Conservation (phyloP, 2,113 vertebrate genomes). For the Pelusios castaneus region DNA sequence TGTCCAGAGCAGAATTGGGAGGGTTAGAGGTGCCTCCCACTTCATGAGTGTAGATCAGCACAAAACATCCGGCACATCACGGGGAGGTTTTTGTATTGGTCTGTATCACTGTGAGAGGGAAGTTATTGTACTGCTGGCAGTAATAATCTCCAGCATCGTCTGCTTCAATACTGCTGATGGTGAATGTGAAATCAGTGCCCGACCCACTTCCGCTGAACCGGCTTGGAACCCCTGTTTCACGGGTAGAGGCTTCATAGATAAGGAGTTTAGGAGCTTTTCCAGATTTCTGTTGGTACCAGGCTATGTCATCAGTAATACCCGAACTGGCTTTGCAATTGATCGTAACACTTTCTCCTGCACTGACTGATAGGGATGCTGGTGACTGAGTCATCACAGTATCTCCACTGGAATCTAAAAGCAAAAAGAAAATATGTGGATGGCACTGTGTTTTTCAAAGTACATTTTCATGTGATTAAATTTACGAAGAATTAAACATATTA, state of each 20-base stretch:
- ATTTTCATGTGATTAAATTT: neutral
- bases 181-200: neutral
- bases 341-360: neutral
- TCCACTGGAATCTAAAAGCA: neutral
- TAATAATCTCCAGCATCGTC: constrained; percentile 5
- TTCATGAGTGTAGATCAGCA: neutral
- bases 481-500: neutral
- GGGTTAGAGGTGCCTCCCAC: neutral
- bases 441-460: neutral
- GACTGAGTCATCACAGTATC: neutral
- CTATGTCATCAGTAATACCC: accelerated
- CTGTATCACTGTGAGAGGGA: neutral
- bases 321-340: neutral
- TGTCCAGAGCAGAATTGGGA: neutral
- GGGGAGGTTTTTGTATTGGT: neutral
- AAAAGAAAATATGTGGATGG: neutral
- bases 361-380: neutral
- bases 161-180: constrained; percentile 6
- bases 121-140: neutral
- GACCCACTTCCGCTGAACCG: neutral
- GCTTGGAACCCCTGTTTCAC: neutral
- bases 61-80: neutral
- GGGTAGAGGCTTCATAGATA: neutral
- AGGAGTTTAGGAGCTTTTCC: neutral
- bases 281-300: neutral